Evolutionary conservation across 2,888 invertebrate species (phyloP).

Genomic region (Ecliptopera silaceata): DNA sequence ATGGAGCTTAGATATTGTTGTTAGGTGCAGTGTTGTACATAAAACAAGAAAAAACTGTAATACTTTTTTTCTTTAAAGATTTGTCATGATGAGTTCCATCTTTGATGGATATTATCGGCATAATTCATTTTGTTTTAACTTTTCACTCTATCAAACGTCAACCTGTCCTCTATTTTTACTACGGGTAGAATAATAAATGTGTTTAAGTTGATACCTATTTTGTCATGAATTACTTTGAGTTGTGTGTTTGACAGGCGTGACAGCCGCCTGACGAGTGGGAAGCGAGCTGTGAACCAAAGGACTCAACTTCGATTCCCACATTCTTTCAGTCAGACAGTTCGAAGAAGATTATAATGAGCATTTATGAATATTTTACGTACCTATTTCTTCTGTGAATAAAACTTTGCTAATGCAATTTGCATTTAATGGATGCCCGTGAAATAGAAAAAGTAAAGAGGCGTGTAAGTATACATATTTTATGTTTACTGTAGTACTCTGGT

Average conservation of each 20-base stretch:
- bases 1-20: conserved; percentile 29
- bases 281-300: conserved; percentile 10
- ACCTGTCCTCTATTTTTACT: not conserved
- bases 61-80: no score
- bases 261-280: conserved; percentile 6
- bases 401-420: conserved; percentile 9
- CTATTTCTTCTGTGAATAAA: conserved; percentile 8
- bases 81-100: no score
- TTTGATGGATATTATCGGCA: no score
- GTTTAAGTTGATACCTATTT: conserved; percentile 8
- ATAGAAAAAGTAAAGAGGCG: not conserved
- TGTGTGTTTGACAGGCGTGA: conserved; percentile 2
- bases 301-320: conserved; percentile 12
- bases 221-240: conserved; percentile 5
- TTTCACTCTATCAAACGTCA: no score
- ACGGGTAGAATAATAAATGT: conserved; percentile 8
- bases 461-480: no score
- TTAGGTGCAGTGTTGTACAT: conserved; percentile 8
- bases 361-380: conserved; percentile 9
- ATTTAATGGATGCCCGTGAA: conserved; percentile 1
- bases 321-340: conserved; percentile 18
- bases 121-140: no score
- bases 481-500: no score
- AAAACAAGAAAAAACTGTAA: not conserved
- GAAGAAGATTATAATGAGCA: conserved; percentile 16